Base-by-base conservation (phyloP, 2,113 vertebrate species). In the Madoqua kirkii region DNA sequence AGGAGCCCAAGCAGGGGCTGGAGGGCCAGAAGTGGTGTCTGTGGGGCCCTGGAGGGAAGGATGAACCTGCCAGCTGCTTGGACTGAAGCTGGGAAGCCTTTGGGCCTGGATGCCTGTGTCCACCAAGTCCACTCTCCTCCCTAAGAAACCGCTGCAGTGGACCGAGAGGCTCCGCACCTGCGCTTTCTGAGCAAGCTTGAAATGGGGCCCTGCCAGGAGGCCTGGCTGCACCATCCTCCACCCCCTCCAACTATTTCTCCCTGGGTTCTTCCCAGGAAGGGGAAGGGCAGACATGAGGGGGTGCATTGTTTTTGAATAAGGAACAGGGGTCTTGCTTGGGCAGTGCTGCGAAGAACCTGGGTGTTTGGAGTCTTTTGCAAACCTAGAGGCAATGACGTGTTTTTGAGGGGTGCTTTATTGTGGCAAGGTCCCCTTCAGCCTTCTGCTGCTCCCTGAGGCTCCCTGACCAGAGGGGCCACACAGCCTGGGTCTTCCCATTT, bases 11-110 rank as follows among this genome's bases (percentile, higher is more conserved):
- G 45, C 25, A 33, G 95, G 93, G 76, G 76, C 87, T 27, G 90
- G 64, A 95, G 88, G 71, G 50, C 90, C n/a, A 36, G 94, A 89
- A 95, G 76, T 64, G 93, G 94, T 91, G 64, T 59, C 90, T 67
- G 17, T 62, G 71, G 71, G 93, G n/a, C 29, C 40, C 52, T 40
- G 36, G 94, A 84, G 60, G 88, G 78, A 87, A 92, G 79, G 50
- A 71, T 86, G 93, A 89, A 94, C 83, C 91, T 84, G 92, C 36
- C 84, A 87, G 64, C 64, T 67, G 83, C 91, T 93, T 96, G 95
- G 83, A 50, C 23, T 12, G n/a, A 91, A 76, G 89, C 89, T 81
- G 82, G 74, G 33, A 88, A 55, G 84, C 92, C 71, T 82, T 50
- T 52, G 92, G 92, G 25, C 45, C 21, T 36, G 55, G 54, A 84